These are phyloP conservation scores for Euplexia lucipara DNA, from an alignment of 2,888 invertebrate genomes.

Conservation along the genomic window DNA sequence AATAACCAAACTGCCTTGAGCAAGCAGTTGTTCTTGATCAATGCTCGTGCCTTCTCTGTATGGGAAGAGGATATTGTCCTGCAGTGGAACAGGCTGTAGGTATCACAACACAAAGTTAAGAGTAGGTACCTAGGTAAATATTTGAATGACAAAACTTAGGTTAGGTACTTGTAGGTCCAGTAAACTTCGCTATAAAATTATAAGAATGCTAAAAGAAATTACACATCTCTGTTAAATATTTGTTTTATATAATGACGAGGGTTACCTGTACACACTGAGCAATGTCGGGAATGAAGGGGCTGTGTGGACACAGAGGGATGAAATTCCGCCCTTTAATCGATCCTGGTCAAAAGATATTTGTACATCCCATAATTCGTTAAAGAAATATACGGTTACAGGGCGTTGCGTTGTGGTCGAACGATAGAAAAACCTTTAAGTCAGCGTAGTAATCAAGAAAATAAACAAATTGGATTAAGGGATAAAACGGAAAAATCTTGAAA, in stretches of 20 bases:
- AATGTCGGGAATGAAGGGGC: conserved; percentile 27
- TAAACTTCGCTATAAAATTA: neutral
- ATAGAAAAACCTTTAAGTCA: too few relatives aligned
- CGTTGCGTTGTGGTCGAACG: too few relatives aligned
- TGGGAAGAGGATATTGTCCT: too few relatives aligned
- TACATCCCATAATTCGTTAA: neutral
- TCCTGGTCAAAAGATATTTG: conserved; percentile 40
- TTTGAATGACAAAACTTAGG: neutral
- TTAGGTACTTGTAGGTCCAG: neutral
- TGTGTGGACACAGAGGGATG: conserved; percentile 16
- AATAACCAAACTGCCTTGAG: too few relatives aligned
- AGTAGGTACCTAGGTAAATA: too few relatives aligned
- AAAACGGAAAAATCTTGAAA: too few relatives aligned
- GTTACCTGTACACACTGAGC: conserved; percentile 13
- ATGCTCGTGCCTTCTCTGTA: too few relatives aligned
- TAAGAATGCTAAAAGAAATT: neutral
- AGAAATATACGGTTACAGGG: neutral
- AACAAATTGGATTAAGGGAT: too few relatives aligned
- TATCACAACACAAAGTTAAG: too few relatives aligned
- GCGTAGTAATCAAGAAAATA: too few relatives aligned
- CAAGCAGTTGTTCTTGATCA: too few relatives aligned
- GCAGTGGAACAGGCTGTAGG: too few relatives aligned
- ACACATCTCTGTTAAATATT: conserved; percentile 6
- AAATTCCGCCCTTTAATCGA: conserved; percentile 28
- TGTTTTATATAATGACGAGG: neutral